Conservation (phyloP, 2,888 invertebrate species). For the Lasius fuliginosus region DNA sequence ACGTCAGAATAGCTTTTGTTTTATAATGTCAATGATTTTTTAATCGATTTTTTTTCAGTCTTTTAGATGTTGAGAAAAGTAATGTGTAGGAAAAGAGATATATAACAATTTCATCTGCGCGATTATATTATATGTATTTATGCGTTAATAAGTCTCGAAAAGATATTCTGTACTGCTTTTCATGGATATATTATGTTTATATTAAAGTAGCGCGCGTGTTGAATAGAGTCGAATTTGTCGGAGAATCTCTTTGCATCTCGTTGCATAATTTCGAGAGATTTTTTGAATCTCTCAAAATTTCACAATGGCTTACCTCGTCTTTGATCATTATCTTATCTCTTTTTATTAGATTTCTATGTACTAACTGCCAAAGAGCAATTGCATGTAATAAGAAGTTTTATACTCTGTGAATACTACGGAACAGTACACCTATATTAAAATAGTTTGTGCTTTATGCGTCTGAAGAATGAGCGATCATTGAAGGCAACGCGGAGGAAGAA, state of each 20-base stretch:
- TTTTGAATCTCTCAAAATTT: slow-evolving; percentile 23
- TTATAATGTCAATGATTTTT: not conserved
- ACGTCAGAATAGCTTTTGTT: not conserved
- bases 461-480: slow-evolving; percentile 2
- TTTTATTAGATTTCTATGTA: slow-evolving; percentile 41
- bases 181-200: not conserved
- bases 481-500: not conserved
- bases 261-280: slow-evolving; percentile 19
- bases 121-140: slow-evolving; percentile 10
- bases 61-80: not conserved
- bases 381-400: slow-evolving; percentile 30
- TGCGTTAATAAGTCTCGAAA: not conserved
- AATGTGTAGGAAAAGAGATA: not conserved
- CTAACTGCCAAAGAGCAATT: slow-evolving; percentile 25
- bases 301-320: not conserved
- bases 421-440: slow-evolving; percentile 32
- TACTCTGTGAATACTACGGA: not conserved
- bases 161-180: not conserved
- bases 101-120: not conserved
- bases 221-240: not conserved
- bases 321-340: slow-evolving; percentile 27
- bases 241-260: not conserved
- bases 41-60: not conserved
- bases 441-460: slow-evolving; percentile 14
- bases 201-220: not conserved